Percentiles rank a stretch among this genome's conserved stretches.
Evolutionary conservation across 23 tunicate genomes (phyloP).

Genomic region (Diplosoma virens): DNA sequence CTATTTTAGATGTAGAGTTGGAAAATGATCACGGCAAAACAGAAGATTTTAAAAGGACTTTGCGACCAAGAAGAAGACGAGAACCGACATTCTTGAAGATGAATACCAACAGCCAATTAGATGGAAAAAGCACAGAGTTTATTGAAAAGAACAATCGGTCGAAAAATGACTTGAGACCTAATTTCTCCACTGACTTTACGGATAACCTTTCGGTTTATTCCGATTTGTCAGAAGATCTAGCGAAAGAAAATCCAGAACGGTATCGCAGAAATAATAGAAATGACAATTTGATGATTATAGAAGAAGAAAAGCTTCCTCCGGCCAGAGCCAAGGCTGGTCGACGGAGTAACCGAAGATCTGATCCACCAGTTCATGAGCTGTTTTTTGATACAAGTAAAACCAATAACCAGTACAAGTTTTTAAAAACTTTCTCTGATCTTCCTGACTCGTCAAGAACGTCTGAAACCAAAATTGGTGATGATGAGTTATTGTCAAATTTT

Average conservation of each 20-base stretch:
- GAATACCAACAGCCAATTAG: not conserved
- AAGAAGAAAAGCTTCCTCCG: not conserved
- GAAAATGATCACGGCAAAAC: not conserved
- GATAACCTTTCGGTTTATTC: constrained; percentile 12
- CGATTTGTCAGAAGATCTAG: not conserved
- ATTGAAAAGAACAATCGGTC: too few relatives aligned
- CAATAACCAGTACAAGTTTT: not conserved
- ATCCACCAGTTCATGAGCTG: not conserved
- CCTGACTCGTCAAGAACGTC: not conserved
- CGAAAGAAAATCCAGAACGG: not conserved
- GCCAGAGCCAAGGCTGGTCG: constrained; percentile 3
- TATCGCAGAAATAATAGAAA: not conserved
- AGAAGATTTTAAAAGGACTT: not conserved
- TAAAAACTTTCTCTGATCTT: not conserved
- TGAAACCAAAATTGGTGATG: not conserved
- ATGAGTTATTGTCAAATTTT: not conserved
- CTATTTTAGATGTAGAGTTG: not conserved
- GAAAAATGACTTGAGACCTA: too few relatives aligned
- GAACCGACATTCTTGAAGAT: constrained; percentile 8
- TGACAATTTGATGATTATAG: not conserved
- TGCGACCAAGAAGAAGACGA: constrained; percentile 9
- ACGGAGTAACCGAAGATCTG: not conserved
- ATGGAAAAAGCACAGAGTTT: not conserved
- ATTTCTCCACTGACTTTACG: too few relatives aligned
- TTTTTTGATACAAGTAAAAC: too few relatives aligned